Base-by-base conservation (phyloP, 2,113 vertebrate genomes). In the Tachycineta bicolor region DNA sequence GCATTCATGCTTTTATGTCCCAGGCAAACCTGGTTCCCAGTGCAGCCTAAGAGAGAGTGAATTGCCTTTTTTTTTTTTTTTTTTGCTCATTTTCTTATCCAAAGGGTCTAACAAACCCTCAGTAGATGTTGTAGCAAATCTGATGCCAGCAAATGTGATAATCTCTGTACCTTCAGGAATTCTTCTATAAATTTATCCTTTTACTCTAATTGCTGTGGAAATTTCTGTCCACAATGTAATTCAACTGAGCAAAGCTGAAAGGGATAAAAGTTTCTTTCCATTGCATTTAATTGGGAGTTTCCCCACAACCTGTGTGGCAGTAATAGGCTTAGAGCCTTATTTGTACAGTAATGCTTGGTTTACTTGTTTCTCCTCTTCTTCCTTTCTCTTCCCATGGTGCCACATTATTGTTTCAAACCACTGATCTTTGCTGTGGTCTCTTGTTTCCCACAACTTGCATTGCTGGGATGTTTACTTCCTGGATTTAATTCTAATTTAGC, bases 401-500 rank as follows among this genome's bases (percentile, higher is more conserved):
- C 80, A 92, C 87, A 81, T 89, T 92, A 90, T 97, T 97, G 93
- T 97, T 97, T 97, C 83, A 92, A 94, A 94, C 95, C 59, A 10
- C 92, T 77, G 88, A 67, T 93, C 94, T 97, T 90, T 96, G 87
- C 91, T 95, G 93, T 86, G 91, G 90, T 97, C 93, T 96, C 94
- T 96, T 97, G 95, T 97, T 98, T 97, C 97, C 91, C 94, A 91
- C 96, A 97, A 89, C 88, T 94, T 78, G 83, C 94, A 95, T 95
- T 97, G 91, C 97, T 95, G 90, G 87, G 89, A 96, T 97, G 96
- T 97, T 97, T 97, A 97, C 96, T 97, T 97, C 96, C 96, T 96
- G 95, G 95, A 96, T 97, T 97, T 96, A 96, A 98, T 96, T 97
- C 96, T 96, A 94, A 94, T 96, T 97, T 95, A 97, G 95, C 96